These are phyloP conservation scores for Melanotaenia trifasciata DNA, from an alignment of 2,797 vertebrate species.

Conservation along the genomic window DNA sequence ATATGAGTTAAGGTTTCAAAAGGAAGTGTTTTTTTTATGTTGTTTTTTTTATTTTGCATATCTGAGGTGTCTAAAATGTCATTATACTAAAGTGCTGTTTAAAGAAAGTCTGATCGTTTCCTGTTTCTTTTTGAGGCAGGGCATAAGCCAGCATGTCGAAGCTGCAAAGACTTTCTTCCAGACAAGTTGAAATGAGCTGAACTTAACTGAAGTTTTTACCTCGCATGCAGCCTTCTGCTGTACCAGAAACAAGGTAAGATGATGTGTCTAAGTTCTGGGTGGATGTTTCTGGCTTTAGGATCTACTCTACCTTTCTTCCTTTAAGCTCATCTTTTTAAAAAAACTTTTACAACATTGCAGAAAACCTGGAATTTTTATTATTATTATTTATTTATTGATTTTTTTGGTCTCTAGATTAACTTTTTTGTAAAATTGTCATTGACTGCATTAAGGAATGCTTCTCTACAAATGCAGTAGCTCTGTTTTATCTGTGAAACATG, in stretches of 20 bases:
- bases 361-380: neutral
- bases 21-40: conserved; percentile 15
- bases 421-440: neutral
- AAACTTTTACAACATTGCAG: neutral
- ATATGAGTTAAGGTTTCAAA: conserved; percentile 13
- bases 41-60: neutral
- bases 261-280: neutral
- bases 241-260: conserved; percentile 58
- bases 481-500: conserved; percentile 13
- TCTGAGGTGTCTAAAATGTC: conserved; percentile 18
- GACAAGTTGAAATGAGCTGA: conserved; percentile 55
- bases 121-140: conserved; percentile 54
- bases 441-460: neutral
- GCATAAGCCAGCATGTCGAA: conserved; percentile 10
- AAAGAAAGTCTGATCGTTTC: conserved; percentile 54
- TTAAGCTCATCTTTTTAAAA: neutral
- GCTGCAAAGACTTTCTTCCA: conserved; percentile 6
- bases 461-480: neutral
- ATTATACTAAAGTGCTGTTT: neutral
- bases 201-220: neutral
- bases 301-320: neutral
- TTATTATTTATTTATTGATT: neutral
- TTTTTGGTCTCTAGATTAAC: neutral
- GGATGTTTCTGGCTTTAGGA: neutral
- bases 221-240: neutral